Evolutionary conservation across 92 coral and sea anemone genomes (phyloP).

Genomic region (Palythoa grandiflora): DNA sequence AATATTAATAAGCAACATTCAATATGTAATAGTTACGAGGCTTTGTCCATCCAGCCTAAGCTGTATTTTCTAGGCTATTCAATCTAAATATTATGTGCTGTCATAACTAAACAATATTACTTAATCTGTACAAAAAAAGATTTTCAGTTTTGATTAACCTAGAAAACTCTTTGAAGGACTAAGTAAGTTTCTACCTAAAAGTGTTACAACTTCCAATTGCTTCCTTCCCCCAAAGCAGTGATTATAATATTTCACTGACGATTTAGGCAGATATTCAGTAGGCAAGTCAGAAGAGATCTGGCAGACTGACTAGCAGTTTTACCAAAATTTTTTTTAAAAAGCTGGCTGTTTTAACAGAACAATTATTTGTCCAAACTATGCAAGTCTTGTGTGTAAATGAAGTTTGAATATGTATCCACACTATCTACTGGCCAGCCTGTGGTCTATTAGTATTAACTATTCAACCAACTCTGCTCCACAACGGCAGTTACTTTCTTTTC

Average conservation of each 20-base stretch:
- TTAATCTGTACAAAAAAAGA: conserved; percentile 30
- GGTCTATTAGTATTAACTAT: conserved; percentile 44
- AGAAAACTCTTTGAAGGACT: conserved; percentile 17
- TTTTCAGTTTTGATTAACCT: conserved; percentile 3
- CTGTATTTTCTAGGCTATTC: neutral
- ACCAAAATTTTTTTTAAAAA: neutral
- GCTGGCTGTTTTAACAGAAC: neutral
- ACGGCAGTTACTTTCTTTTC: conserved; percentile 96
- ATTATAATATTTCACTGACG: neutral
- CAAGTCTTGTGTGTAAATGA: neutral
- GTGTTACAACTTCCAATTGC: neutral
- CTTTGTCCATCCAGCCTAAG: neutral
- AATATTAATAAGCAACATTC: conserved; percentile 20
- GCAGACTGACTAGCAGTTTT: conserved; percentile 1
- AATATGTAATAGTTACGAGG: neutral
- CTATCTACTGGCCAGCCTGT: neutral
- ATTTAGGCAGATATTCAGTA: neutral
- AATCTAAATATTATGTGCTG: neutral
- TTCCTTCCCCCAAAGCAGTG: neutral
- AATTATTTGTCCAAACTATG: neutral
- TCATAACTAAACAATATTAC: conserved; percentile 28
- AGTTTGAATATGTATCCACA: neutral
- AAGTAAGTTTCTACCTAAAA: conserved; percentile 5
- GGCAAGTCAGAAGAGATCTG: neutral
- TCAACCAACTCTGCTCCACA: conserved; percentile 97